Base-by-base conservation (phyloP, 2,113 vertebrate genomes). In the Bagarius yarrelli region DNA sequence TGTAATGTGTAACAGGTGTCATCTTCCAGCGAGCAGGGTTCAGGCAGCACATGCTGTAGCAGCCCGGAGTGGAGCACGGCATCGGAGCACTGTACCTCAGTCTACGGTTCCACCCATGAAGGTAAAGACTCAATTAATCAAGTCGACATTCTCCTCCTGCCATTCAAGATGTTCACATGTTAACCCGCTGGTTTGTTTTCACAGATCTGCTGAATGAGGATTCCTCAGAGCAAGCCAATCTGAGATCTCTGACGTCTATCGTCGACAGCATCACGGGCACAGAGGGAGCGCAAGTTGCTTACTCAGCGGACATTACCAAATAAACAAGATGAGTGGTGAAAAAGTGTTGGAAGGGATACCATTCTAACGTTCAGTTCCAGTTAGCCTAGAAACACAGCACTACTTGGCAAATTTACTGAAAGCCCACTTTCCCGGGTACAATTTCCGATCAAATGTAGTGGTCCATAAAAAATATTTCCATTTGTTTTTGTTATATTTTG, bases 61-160 rank as follows among this genome's bases (percentile, higher is more conserved):
- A 94, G 94, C 86, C 96, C 97, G 0, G 96, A 98, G 88, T 99
- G 97, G 97, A 96, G 95, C 92, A 95, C 91, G 75, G 92, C 95
- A 70, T 93, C 98, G 23, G 97, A 98, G 34, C 94, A 94, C 85
- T 94, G 93, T 78, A 88, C 87, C 0, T 88, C 91, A 57, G 87
- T 88, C 80, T 98, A 97, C 32, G 88, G 93, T 87, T 90, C 92
- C 86, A 93, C 84, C 78, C 83, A 94, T 0, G 93, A 93, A 11
- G 96, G 97, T 98, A 94, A 71, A 95, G 88, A 63, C 50, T 84
- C 30, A 44, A 57, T 3, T 15, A 23, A 76, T 76, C n/a, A 27
- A 23, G 16, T 60, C 1, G 32, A 23, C 36, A 5, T 0, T 25
- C 40, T 59, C 3, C 52, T 36, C 5, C 36, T 19, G 19, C 32